Evolutionary conservation across 2,113 vertebrate species (phyloP).

Genomic region (Pardalotus punctatus): DNA sequence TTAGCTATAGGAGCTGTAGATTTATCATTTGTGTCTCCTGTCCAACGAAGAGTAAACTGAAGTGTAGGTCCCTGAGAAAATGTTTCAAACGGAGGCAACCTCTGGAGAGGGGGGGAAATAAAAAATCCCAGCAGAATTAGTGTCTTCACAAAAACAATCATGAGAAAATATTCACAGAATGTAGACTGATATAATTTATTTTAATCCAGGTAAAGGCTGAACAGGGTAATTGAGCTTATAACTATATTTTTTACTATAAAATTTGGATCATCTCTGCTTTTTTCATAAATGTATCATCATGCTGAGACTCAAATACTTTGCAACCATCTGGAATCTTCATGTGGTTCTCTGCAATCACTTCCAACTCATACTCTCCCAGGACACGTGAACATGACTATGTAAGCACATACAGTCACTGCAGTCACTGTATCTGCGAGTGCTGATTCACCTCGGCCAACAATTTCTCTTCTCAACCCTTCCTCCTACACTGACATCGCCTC

Average conservation of each 20-base stretch:
- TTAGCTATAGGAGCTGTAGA: conserved; percentile 93
- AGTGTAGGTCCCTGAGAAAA: conserved; percentile 99
- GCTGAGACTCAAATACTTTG: background rate
- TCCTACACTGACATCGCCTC: background rate
- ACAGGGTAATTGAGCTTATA: background rate
- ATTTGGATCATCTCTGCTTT: background rate
- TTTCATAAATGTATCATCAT: background rate
- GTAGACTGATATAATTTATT: background rate
- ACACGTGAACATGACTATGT: background rate
- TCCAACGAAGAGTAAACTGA: conserved; percentile 98
- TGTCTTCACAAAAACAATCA: background rate
- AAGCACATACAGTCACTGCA: background rate
- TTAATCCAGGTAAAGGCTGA: background rate
- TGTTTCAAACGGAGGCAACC: conserved; percentile 96
- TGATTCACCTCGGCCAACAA: background rate
- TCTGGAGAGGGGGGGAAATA: conserved; percentile 67
- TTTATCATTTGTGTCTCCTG: conserved; percentile 88
- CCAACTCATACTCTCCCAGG: background rate
- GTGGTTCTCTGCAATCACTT: background rate
- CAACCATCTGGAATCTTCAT: background rate
- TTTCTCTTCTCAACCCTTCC: background rate
- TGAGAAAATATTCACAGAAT: background rate
- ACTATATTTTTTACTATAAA: background rate
- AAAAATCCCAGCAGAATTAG: background rate
- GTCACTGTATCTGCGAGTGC: background rate